Conservation (phyloP, 2,113 vertebrate species). For the Bothrops jararaca region DNA sequence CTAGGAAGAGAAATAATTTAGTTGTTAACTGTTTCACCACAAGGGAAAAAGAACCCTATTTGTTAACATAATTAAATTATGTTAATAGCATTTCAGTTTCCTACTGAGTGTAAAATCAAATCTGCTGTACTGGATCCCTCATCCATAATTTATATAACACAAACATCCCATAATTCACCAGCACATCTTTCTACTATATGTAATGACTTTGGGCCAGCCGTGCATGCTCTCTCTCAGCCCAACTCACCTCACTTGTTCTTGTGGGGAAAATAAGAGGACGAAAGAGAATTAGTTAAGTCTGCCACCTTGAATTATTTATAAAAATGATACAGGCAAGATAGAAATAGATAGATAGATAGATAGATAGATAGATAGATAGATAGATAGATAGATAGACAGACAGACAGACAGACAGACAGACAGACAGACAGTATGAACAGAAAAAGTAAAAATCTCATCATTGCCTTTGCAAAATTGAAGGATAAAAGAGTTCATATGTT, state of each 20-base stretch:
- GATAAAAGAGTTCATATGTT: background rate
- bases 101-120: background rate
- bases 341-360: too few relatives aligned
- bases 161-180: background rate
- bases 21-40: background rate
- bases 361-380: too few relatives aligned
- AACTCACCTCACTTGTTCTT: background rate
- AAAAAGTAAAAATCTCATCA: background rate
- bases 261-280: background rate
- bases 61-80: background rate
- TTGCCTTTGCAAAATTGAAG: background rate
- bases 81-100: background rate
- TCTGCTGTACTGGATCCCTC: too few relatives aligned
- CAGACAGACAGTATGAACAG: background rate
- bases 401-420: too few relatives aligned
- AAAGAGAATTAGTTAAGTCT: background rate
- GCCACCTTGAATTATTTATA: background rate
- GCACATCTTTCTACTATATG: accelerated
- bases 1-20: slow-evolving; percentile 22
- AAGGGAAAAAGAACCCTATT: background rate
- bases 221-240: background rate
- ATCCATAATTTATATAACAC: background rate
- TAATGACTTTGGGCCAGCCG: too few relatives aligned
- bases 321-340: background rate
- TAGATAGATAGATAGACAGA: too few relatives aligned